These are phyloP conservation scores for Pseudomyrmex dendroicus DNA, from an alignment of 1,140 invertebrate species.

Conservation along the genomic window DNA sequence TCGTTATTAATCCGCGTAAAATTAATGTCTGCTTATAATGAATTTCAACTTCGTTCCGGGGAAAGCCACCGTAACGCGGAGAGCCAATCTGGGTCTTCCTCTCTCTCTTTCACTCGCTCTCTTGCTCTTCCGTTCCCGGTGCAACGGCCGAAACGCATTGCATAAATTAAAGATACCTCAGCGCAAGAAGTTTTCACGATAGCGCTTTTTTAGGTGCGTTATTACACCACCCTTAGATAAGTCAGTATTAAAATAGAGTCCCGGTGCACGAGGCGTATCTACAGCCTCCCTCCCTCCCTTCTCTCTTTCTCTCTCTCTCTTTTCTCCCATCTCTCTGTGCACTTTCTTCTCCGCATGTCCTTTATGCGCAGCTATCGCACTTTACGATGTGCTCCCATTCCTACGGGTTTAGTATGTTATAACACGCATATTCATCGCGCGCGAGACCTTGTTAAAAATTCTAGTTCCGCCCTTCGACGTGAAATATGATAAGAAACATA, in stretches of 20 bases:
- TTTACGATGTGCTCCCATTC: slow-evolving; percentile 33
- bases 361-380: slow-evolving; percentile 31
- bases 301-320: not conserved
- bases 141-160: slow-evolving; percentile 48
- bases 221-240: slow-evolving; percentile 76
- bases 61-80: slow-evolving; percentile 55
- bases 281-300: not conserved
- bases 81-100: slow-evolving; percentile 13
- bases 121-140: not conserved
- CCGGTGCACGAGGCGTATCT: slow-evolving; percentile 3
- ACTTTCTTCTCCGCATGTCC: slow-evolving; percentile 17
- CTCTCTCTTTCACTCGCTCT: not conserved
- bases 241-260: slow-evolving; percentile 76
- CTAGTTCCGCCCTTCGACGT: not conserved
- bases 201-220: slow-evolving; percentile 69
- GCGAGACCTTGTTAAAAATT: slow-evolving; percentile 34
- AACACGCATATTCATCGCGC: slow-evolving; percentile 46
- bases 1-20: slow-evolving; percentile 63
- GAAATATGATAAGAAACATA: slow-evolving; percentile 44
- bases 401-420: slow-evolving; percentile 34
- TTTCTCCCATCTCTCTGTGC: not conserved
- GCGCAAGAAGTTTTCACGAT: slow-evolving; percentile 71
- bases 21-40: slow-evolving; percentile 68
- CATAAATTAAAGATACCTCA: slow-evolving; percentile 75
- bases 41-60: slow-evolving; percentile 65